These are phyloP conservation scores for Eupithecia subumbrata DNA, from an alignment of 2,888 invertebrate genomes.

Conservation along the genomic window DNA sequence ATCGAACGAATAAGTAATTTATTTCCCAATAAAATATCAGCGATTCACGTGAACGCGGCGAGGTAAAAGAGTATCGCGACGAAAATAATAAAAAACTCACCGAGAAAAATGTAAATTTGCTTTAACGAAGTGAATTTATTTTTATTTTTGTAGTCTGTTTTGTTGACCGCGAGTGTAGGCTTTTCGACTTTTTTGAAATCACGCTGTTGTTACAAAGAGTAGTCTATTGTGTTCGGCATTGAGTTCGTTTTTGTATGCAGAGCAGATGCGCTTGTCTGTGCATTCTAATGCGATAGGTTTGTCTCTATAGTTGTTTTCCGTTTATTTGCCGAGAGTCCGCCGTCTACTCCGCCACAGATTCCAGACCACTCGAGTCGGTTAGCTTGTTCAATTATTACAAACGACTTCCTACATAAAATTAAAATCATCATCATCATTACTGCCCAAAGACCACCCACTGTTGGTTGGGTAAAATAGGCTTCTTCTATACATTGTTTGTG, in stretches of 20 bases:
- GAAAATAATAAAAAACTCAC: conserved; percentile 60
- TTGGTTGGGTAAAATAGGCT: neutral
- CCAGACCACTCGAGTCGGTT: neutral
- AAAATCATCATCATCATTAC: neutral
- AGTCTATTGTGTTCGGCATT: conserved; percentile 36
- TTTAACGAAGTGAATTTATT: conserved; percentile 75
- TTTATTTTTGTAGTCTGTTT: conserved; percentile 57
- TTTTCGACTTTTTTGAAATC: conserved; percentile 45
- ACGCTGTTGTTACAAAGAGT: conserved; percentile 31
- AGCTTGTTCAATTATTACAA: neutral
- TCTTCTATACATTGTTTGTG: neutral
- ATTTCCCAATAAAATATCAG: conserved; percentile 55
- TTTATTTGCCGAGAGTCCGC: conserved; percentile 56
- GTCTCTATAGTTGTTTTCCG: conserved; percentile 52
- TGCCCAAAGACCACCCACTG: neutral
- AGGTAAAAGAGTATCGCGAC: conserved; percentile 54
- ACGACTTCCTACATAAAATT: neutral
- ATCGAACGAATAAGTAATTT: conserved; percentile 51
- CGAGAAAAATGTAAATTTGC: conserved; percentile 75
- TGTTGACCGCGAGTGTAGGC: conserved; percentile 57
- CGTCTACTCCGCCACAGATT: conserved; percentile 36
- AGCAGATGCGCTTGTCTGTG: conserved; percentile 41
- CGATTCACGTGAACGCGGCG: conserved; percentile 49
- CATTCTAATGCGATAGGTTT: conserved; percentile 50
- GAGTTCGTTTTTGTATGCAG: conserved; percentile 37